Base-by-base conservation (phyloP, 2,113 vertebrate genomes). In the Tragelaphus imberbis region DNA sequence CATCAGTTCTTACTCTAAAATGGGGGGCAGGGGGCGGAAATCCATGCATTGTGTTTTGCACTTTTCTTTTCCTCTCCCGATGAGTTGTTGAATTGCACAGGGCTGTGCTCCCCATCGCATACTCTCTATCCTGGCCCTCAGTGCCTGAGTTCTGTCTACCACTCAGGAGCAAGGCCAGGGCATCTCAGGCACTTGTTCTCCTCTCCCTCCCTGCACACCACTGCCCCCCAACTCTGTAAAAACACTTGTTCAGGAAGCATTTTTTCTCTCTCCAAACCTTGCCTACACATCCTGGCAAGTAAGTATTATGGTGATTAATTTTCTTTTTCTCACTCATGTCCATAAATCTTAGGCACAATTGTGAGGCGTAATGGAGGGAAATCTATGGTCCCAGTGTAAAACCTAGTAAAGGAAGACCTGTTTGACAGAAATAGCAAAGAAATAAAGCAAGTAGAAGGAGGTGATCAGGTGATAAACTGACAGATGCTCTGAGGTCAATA, bases 371-470 rank as follows among this genome's bases (percentile, higher is more conserved):
- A 63, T 44, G 25, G 47, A 88, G 40, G 21, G n/a, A 81, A 95
- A 63, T 94, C 59, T 91, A 2, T 55, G 49, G 14, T 92, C 51
- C n/a, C 49, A 27, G 30, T 96, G 47, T 71, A 88, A 97, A 94
- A 88, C 17, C 19, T 49, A 92, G 19, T 75, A 86, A 77, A 95
- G 36, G 53, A 92, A 95, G 59, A 90, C 51, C 49, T 92, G 44
- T 61, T 97, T 94, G 93, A 96, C 91, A 95, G 88, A 96, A 91
- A 96, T 94, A 86, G 85, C 97, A 94, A 91, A 97, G 95, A 86
- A 85, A 61, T 86, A 91, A 95, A 95, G 84, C 56, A 44, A 87
- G 0, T 94, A 56, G 88, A 44, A 94, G 89, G 68, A 98, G 49
- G 56, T 63, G 79, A 96, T 96, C 92, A 49, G 94, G 59, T 79